Conservation (phyloP, 1,140 invertebrate species). For the Drosophila simulans region DNA sequence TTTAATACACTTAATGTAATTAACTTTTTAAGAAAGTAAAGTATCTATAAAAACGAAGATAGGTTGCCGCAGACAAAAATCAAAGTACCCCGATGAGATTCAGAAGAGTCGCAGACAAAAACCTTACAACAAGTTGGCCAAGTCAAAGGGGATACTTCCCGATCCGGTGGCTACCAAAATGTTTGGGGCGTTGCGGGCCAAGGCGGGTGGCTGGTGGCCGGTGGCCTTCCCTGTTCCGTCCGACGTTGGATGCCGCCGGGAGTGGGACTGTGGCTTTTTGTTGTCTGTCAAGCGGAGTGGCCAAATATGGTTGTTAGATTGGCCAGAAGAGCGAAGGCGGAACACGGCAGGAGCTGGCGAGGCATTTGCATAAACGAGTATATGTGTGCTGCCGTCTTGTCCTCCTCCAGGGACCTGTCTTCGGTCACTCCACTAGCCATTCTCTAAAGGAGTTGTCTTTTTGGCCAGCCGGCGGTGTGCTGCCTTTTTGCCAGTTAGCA, state of each 20-base stretch:
- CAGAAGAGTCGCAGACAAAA: conserved; percentile 14
- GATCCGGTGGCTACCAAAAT: conserved; percentile 52
- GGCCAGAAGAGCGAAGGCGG: conserved; percentile 46
- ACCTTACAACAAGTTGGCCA: conserved; percentile 48
- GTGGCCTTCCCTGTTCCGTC: conserved; percentile 21
- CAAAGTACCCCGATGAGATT: background rate
- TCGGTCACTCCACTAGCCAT: conserved; percentile 42
- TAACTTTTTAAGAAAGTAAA: too few relatives aligned
- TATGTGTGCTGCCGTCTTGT: conserved; percentile 37
- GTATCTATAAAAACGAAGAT: too few relatives aligned
- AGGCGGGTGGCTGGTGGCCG: conserved; percentile 22
- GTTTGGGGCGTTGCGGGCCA: conserved; percentile 43
- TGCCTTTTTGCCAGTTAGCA: conserved; percentile 59
- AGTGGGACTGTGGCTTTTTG: conserved; percentile 52
- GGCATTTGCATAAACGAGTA: conserved; percentile 58
- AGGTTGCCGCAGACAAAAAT: background rate
- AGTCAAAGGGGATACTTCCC: conserved; percentile 52
- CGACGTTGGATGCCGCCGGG: conserved; percentile 10
- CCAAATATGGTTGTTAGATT: conserved; percentile 82
- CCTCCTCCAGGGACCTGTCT: conserved; percentile 72
- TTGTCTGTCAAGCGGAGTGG: conserved; percentile 79
- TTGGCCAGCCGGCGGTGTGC: conserved; percentile 7
- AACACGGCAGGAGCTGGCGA: conserved; percentile 31
- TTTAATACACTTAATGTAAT: too few relatives aligned
- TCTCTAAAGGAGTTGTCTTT: conserved; percentile 38